Conservation (phyloP, 2,797 vertebrate genomes). For the Strix occidentalis region DNA sequence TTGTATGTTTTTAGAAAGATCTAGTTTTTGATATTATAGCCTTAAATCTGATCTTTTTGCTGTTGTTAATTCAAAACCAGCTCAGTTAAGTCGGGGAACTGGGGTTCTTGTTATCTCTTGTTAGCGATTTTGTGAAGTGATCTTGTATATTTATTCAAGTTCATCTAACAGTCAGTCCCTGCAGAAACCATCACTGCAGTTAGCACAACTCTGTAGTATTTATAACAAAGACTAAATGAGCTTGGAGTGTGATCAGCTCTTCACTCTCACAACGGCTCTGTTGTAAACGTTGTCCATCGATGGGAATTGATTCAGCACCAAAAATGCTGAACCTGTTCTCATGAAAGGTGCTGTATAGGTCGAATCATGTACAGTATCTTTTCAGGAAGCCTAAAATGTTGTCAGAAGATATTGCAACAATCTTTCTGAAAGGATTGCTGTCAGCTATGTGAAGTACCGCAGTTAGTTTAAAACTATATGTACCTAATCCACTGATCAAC, state of each 20-base stretch:
- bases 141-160: neutral
- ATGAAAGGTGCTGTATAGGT: neutral
- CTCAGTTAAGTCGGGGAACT: neutral
- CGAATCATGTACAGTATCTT: neutral
- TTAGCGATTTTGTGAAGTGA: neutral
- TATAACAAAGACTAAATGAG: neutral
- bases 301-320: neutral
- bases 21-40: neutral
- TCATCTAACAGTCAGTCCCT: neutral
- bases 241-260: neutral
- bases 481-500: neutral
- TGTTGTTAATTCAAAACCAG: neutral
- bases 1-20: neutral
- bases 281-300: neutral
- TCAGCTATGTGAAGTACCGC: neutral
- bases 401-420: neutral
- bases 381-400: neutral
- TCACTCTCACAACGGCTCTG: neutral
- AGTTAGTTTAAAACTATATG: fast-evolving
- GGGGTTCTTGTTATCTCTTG: neutral
- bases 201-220: neutral
- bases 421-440: neutral
- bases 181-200: neutral
- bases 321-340: neutral
- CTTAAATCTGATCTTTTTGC: neutral